Evolutionary conservation across 2,888 invertebrate genomes (phyloP).

Genomic region (Cerceris rybyensis): DNA sequence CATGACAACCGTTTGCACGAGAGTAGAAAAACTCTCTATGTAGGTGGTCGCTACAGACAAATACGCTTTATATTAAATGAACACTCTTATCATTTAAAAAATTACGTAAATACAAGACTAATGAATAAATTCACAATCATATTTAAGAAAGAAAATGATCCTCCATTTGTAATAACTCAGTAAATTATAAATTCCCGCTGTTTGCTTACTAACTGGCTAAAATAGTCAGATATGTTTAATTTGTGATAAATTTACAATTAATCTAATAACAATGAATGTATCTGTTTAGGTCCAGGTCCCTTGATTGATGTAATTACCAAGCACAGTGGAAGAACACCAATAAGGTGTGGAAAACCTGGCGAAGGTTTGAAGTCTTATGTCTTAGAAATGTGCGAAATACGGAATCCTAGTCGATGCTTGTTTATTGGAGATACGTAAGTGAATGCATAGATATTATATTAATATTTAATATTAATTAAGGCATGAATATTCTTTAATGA

Average conservation of each 20-base stretch:
- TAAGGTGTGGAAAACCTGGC: slow-evolving; percentile 83
- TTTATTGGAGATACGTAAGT: slow-evolving; percentile 79
- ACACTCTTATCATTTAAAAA: too few relatives aligned
- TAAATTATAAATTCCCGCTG: too few relatives aligned
- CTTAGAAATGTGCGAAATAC: slow-evolving; percentile 69
- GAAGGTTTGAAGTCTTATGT: slow-evolving; percentile 76
- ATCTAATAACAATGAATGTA: not conserved
- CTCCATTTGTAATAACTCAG: too few relatives aligned
- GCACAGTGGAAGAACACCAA: slow-evolving; percentile 80
- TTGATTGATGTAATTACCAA: slow-evolving; percentile 82
- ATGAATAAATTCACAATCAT: too few relatives aligned
- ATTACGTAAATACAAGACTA: too few relatives aligned
- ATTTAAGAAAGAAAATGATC: too few relatives aligned
- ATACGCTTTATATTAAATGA: too few relatives aligned
- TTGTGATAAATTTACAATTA: not conserved
- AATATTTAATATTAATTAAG: too few relatives aligned
- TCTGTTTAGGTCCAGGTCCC: slow-evolving; percentile 80
- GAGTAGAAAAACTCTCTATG: too few relatives aligned
- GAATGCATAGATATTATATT: not conserved
- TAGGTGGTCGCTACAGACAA: too few relatives aligned
- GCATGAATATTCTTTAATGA: not conserved
- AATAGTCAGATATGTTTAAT: not conserved
- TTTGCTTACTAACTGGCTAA: not conserved
- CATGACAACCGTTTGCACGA: too few relatives aligned
- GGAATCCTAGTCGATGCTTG: slow-evolving; percentile 69